Evolutionary conservation across 2,797 vertebrate species (phyloP).

Genomic region (Platalea minor): DNA sequence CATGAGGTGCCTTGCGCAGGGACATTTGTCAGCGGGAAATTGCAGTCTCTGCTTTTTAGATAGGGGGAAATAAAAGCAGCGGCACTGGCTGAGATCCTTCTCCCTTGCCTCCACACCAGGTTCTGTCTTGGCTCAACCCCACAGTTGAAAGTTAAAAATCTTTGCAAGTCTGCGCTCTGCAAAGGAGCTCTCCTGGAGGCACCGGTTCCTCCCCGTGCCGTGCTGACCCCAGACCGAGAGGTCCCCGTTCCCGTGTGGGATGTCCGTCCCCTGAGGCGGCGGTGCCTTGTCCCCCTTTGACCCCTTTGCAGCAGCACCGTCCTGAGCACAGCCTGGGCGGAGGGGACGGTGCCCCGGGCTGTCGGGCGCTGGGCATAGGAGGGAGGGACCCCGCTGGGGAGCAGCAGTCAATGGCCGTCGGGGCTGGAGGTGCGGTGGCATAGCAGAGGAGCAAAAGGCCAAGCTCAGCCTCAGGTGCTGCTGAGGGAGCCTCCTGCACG

Average conservation of each 20-base stretch:
- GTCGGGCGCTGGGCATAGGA: accelerated
- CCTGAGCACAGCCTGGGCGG: accelerated
- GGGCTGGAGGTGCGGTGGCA: not conserved
- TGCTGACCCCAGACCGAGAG: not conserved
- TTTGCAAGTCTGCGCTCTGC: not conserved
- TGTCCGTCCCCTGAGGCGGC: not conserved
- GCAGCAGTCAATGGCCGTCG: accelerated
- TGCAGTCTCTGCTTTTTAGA: not conserved
- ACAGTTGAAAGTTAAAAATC: not conserved
- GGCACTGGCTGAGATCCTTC: not conserved
- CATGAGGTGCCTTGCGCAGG: not conserved
- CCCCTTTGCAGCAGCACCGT: not conserved
- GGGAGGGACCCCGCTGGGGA: not conserved
- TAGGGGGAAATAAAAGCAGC: not conserved
- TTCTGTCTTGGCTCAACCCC: not conserved
- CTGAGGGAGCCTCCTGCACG: not conserved
- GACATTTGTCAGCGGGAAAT: not conserved
- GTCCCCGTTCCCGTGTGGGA: accelerated
- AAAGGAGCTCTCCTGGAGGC: not conserved
- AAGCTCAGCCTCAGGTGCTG: not conserved
- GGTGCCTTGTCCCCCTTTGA: not conserved
- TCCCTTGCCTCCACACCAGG: not conserved
- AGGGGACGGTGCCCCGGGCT: not conserved
- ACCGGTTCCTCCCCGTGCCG: not conserved
- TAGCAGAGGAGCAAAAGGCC: not conserved